Percentiles rank a stretch among this genome's conserved stretches.
phyloP scores from a whole-genome alignment of 2,113 vertebrate species.

The Numida meleagris region DNA sequence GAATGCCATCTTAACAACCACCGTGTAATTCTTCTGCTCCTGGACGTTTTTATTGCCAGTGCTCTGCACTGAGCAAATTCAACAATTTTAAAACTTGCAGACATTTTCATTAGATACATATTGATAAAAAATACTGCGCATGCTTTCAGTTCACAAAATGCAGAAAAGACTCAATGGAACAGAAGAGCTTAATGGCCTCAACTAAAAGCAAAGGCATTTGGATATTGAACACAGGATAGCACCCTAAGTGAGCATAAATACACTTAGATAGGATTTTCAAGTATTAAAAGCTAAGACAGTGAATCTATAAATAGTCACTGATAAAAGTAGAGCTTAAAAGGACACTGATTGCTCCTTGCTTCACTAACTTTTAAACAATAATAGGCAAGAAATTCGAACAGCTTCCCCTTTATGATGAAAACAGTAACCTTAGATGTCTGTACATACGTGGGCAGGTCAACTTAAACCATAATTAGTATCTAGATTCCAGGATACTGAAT shows the following conservation, averaged over 20 bases:
- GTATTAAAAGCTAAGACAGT: slow-evolving; percentile 40
- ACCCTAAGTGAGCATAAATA: slow-evolving; percentile 21
- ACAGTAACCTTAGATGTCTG: neutral
- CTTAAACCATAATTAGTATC: neutral
- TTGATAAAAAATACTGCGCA: neutral
- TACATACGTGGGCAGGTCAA: neutral
- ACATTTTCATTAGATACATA: neutral
- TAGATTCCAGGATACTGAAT: neutral
- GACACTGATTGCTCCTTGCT: neutral
- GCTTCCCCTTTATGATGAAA: neutral
- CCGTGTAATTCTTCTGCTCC: neutral
- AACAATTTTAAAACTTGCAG: neutral
- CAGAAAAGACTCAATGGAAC: neutral
- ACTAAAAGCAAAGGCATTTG: neutral
- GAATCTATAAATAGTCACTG: slow-evolving; percentile 19
- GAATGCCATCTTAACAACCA: neutral
- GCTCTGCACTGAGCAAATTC: neutral
- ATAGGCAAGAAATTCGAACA: neutral
- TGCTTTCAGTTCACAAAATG: neutral
- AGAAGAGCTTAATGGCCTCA: neutral
- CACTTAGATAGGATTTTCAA: slow-evolving; percentile 2
- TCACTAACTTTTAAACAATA: neutral
- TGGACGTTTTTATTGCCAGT: neutral
- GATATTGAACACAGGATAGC: neutral
- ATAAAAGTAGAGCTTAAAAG: slow-evolving; percentile 8